Conservation (phyloP, 53 echinoderm and acorn worm species). For the Echinometra lucunter region DNA sequence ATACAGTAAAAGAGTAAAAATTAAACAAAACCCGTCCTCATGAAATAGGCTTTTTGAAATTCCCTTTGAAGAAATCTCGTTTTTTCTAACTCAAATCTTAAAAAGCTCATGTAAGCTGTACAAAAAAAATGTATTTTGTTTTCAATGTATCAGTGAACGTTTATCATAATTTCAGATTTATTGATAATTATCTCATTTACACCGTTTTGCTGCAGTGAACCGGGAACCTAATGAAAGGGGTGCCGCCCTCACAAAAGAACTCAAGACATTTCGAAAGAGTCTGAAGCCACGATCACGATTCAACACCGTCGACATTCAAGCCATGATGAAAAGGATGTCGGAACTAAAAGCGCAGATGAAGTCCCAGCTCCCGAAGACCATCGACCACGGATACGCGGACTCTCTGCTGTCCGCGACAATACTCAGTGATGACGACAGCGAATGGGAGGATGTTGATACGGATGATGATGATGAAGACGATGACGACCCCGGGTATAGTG, state of each 20-base stretch:
- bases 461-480: not conserved
- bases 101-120: too few relatives aligned
- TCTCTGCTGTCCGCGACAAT: not conserved
- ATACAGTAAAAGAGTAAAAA: too few relatives aligned
- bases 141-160: too few relatives aligned
- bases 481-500: not conserved
- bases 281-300: slow-evolving; percentile 81
- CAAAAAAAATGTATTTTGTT: too few relatives aligned
- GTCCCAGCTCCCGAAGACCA: slow-evolving; percentile 58
- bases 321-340: slow-evolving; percentile 70
- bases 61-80: too few relatives aligned
- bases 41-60: too few relatives aligned
- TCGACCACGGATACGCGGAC: slow-evolving; percentile 3
- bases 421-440: not conserved
- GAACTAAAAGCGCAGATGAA: slow-evolving; percentile 76
- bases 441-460: not conserved
- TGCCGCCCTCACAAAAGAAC: slow-evolving; percentile 76
- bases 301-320: slow-evolving; percentile 77
- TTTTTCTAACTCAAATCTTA: too few relatives aligned
- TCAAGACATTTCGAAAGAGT: slow-evolving; percentile 78
- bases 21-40: too few relatives aligned
- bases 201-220: not conserved
- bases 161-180: too few relatives aligned
- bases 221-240: slow-evolving; percentile 22
- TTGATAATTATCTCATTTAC: not conserved